Base-by-base conservation (phyloP, 2,888 invertebrate species). In the Branchipolynoe longqiensis region DNA sequence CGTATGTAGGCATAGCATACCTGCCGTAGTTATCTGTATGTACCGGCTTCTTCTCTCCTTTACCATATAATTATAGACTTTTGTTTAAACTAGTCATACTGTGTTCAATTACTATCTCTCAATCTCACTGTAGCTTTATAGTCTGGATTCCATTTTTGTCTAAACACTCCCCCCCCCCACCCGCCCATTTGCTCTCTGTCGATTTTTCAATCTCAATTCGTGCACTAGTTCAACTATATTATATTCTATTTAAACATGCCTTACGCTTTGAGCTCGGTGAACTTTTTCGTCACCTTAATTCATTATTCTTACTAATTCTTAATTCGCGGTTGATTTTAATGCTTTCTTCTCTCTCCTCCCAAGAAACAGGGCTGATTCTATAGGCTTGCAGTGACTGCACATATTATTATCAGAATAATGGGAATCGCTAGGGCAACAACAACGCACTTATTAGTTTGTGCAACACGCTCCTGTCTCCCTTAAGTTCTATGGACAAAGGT, bases 361-460 rank as follows among this genome's bases (percentile, higher is more conserved):
- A 78, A 78, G 78, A 78, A 78, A 48, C 78, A 40, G 78, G 78
- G 28, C 78, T 78, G 78, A 54, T 78, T 78, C 74, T 74, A 78
- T 78, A 78, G 41, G 48, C 78, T 78, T 78, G n/a, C 78, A 78
- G 78, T 78, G 78, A 41, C 78, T 78, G 78, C 78, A 78, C 78
- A 41, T 78, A 78, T 48, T 40, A 25, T 78, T 48, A 78, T 78
- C 78, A 48, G 41, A 31, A 78, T 40, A 78, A 78, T 78, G 78
- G 78, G 78, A 78, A 78, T 78, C 48, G 78, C 48, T 78, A 78
- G 78, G 78, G 78, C 78, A 78, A 78, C 41, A 78, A 78, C 78
- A 78, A 78, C 78, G 78, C 78, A 78, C 48, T 78, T 48, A 25
- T 18, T 54, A 78, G 78, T 78, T 41, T 78, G 54, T 78, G 48